Evolutionary conservation across 2,797 vertebrate species (phyloP).

Genomic region (Sebastes jordani): DNA sequence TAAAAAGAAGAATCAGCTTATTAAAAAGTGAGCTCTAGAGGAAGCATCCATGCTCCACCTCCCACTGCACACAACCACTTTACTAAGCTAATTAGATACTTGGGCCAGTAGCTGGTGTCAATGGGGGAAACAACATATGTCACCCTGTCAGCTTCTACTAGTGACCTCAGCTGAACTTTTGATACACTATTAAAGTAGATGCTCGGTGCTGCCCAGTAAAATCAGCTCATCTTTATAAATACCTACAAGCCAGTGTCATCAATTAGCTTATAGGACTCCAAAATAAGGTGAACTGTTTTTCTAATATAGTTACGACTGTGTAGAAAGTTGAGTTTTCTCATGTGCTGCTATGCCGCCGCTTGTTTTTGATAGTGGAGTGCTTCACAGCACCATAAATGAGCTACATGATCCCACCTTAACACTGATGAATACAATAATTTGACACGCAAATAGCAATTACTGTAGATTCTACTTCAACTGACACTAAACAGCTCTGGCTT

Average conservation of each 20-base stretch:
- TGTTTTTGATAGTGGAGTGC: background rate
- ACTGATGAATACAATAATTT: constrained; percentile 57
- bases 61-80: constrained; percentile 64
- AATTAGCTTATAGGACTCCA: constrained; percentile 37
- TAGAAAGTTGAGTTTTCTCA: constrained; percentile 19
- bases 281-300: constrained; percentile 22
- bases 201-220: constrained; percentile 16
- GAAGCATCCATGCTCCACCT: constrained; percentile 61
- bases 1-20: constrained; percentile 80
- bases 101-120: constrained; percentile 70
- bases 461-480: constrained; percentile 45
- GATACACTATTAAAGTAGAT: constrained; percentile 54
- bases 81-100: constrained; percentile 79
- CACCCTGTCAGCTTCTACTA: constrained; percentile 66
- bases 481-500: constrained; percentile 32
- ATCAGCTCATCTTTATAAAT: constrained; percentile 49
- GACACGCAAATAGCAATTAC: constrained; percentile 69
- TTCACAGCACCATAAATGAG: background rate
- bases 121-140: constrained; percentile 75
- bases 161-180: constrained; percentile 66
- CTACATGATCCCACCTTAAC: constrained; percentile 29
- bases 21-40: constrained; percentile 79
- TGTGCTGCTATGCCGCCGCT: background rate
- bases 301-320: background rate
- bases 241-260: constrained; percentile 42